phyloP scores from a whole-genome alignment of 2,113 vertebrate genomes.

The Calidris pugnax region DNA sequence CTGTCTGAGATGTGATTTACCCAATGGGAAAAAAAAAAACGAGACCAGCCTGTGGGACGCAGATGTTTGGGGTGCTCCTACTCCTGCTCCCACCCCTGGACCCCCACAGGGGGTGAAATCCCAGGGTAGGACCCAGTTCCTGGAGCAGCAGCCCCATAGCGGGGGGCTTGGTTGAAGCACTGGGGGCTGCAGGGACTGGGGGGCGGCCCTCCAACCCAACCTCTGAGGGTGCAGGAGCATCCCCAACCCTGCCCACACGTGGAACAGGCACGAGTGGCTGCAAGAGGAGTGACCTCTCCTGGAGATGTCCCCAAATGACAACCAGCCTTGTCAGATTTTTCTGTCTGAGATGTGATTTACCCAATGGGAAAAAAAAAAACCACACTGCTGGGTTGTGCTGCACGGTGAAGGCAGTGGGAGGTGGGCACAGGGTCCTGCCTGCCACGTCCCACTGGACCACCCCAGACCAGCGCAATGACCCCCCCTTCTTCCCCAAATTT shows the following conservation, averaged over 20 bases:
- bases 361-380: background rate
- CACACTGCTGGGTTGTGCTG: background rate
- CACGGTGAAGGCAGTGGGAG: background rate
- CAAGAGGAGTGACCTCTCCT: constrained; percentile 51
- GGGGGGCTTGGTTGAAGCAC: background rate
- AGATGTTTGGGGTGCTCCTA: background rate
- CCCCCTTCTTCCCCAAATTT: background rate
- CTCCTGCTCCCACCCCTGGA: background rate
- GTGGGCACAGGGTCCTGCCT: background rate
- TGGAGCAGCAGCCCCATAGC: background rate
- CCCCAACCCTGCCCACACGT: accelerated
- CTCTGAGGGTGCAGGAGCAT: background rate
- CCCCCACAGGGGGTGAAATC: background rate
- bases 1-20: background rate
- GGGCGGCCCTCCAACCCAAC: background rate
- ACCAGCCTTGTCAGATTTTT: background rate
- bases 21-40: accelerated
- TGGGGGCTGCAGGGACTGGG: accelerated
- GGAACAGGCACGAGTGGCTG: background rate
- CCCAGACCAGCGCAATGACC: too few species aligned
- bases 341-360: background rate
- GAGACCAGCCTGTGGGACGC: too few species aligned
- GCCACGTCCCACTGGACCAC: background rate
- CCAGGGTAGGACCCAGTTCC: background rate
- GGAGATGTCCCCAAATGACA: constrained; percentile 1